Conservation (phyloP, 2,797 vertebrate species). For the Enteromius treurensis region DNA sequence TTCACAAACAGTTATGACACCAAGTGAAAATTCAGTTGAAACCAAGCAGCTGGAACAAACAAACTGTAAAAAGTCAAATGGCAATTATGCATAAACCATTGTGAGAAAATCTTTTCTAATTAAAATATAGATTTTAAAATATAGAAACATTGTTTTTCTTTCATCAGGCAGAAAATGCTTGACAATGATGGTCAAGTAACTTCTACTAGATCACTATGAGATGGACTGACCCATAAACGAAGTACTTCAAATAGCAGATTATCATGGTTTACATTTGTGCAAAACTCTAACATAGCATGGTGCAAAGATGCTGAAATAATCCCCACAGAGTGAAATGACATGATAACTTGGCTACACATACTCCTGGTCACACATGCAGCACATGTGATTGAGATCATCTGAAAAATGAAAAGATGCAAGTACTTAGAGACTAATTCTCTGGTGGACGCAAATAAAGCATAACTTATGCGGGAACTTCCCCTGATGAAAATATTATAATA, state of each 20-base stretch:
- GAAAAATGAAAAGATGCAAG: background rate
- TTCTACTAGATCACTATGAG: background rate
- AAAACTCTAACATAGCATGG: background rate
- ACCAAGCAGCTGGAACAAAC: background rate
- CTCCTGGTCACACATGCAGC: background rate
- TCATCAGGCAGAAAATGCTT: background rate
- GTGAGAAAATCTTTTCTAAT: background rate
- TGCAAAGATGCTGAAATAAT: constrained; percentile 6
- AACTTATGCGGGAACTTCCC: background rate
- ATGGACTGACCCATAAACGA: background rate
- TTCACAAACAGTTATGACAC: background rate
- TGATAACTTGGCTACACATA: background rate
- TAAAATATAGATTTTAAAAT: background rate
- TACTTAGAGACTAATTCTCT: background rate
- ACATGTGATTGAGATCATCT: background rate
- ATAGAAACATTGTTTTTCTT: background rate
- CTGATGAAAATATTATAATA: background rate
- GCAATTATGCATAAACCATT: background rate
- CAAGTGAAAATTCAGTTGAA: background rate
- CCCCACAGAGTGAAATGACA: background rate
- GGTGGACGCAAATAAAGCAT: background rate
- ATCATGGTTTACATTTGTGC: background rate
- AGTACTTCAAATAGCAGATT: background rate
- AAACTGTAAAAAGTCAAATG: background rate
- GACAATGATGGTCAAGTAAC: background rate